Conservation (phyloP, 2,888 invertebrate genomes). For the Hypolimnas misippus region DNA sequence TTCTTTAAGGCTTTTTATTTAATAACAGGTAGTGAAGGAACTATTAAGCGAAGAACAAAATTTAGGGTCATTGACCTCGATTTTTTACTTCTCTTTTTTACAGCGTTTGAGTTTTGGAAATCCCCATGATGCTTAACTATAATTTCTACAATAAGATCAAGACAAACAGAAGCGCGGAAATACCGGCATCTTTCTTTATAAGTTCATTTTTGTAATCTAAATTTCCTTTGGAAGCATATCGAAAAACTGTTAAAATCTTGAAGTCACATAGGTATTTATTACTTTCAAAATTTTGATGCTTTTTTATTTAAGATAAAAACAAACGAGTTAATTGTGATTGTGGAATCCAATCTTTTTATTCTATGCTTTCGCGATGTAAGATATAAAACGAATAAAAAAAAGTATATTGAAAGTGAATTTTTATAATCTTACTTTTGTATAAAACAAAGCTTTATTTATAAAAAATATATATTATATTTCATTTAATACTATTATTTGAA, state of each 20-base stretch:
- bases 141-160: slow-evolving; percentile 40
- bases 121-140: slow-evolving; percentile 56
- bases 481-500: too few species aligned
- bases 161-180: slow-evolving; percentile 32
- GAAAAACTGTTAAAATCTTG: not conserved
- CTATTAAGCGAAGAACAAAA: slow-evolving; percentile 31
- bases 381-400: not conserved
- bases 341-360: not conserved
- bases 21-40: slow-evolving; percentile 25
- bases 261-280: not conserved
- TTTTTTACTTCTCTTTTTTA: slow-evolving; percentile 59
- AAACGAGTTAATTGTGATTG: not conserved
- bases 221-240: slow-evolving; percentile 12
- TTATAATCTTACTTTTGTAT: too few species aligned
- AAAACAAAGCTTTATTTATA: too few species aligned
- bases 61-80: slow-evolving; percentile 55
- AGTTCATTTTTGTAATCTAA: slow-evolving; percentile 30
- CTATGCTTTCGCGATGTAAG: not conserved
- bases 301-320: not conserved
- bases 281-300: not conserved
- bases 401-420: too few species aligned
- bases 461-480: too few species aligned
- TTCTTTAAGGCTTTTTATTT: not conserved
- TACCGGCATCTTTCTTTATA: slow-evolving; percentile 17
- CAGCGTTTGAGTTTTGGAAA: slow-evolving; percentile 56